Conservation (phyloP, 53 echinoderm and acorn worm species). For the Antedon mediterranea region DNA sequence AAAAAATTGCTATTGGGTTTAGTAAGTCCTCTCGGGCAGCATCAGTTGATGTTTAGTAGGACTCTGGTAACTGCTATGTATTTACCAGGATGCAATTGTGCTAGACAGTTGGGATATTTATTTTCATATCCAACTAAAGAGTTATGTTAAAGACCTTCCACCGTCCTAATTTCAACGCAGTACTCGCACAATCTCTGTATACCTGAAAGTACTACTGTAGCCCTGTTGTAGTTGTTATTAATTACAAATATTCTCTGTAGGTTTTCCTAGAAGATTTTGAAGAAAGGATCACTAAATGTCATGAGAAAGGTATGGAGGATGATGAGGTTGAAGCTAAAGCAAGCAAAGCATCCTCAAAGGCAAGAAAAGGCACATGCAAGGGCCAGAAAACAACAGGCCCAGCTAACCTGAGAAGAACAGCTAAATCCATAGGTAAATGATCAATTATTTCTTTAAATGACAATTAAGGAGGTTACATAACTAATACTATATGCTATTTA, state of each 20-base stretch:
- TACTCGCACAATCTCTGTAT: neutral
- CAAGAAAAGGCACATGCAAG: neutral
- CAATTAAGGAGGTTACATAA: too few species aligned
- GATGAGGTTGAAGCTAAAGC: conserved; percentile 79
- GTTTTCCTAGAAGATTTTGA: conserved; percentile 85
- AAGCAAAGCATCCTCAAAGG: conserved; percentile 58
- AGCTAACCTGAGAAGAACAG: neutral
- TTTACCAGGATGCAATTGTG: too few species aligned
- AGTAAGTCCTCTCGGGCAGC: too few species aligned
- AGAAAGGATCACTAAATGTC: conserved; percentile 69
- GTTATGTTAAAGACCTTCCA: neutral
- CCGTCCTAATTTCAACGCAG: neutral
- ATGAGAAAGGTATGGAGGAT: conserved; percentile 74
- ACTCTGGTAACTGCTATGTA: too few species aligned
- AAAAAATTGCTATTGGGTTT: too few species aligned
- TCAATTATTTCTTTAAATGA: too few species aligned
- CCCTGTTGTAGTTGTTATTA: neutral
- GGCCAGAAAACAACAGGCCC: neutral
- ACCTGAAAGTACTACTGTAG: neutral
- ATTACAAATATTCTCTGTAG: conserved; percentile 28
- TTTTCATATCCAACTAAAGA: too few species aligned
- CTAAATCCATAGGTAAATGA: neutral
- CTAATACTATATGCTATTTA: too few species aligned
- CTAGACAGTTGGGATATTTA: too few species aligned
- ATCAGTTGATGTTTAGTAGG: too few species aligned